Conservation (phyloP, 2,888 invertebrate species). For the Actias luna region DNA sequence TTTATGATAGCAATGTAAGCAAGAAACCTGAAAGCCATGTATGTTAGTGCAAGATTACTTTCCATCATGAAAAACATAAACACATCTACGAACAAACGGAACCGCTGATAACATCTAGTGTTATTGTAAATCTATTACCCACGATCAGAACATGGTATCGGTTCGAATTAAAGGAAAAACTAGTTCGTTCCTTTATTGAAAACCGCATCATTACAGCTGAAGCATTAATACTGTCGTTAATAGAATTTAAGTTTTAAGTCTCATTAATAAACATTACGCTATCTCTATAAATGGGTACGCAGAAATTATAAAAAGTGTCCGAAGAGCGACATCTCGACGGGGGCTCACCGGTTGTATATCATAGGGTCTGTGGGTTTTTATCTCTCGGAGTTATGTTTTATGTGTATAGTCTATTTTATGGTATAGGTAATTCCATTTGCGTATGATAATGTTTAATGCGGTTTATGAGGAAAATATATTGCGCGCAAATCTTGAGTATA, state of each 20-base stretch:
- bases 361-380: neutral
- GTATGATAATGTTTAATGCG: neutral
- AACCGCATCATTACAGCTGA: slow-evolving; percentile 15
- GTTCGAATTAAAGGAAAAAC: neutral
- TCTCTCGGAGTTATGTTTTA: neutral
- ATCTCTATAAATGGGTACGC: slow-evolving; percentile 54
- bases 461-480: neutral
- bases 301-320: slow-evolving; percentile 27
- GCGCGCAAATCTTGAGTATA: neutral
- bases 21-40: no score
- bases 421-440: neutral
- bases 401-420: slow-evolving; percentile 6
- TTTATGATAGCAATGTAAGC: no score
- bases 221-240: slow-evolving; percentile 43
- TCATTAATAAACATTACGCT: slow-evolving; percentile 64
- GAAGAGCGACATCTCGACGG: slow-evolving; percentile 13
- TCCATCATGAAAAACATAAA: neutral
- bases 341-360: slow-evolving; percentile 10
- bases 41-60: neutral
- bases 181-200: slow-evolving; percentile 9
- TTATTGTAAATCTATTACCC: neutral
- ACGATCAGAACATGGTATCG: neutral
- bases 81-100: neutral
- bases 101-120: neutral
- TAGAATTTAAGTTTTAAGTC: slow-evolving; percentile 41